Percentiles rank a stretch among this genome's conserved stretches.
Conservation (phyloP, 2,797 vertebrate genomes). For the Spea hammondii region DNA sequence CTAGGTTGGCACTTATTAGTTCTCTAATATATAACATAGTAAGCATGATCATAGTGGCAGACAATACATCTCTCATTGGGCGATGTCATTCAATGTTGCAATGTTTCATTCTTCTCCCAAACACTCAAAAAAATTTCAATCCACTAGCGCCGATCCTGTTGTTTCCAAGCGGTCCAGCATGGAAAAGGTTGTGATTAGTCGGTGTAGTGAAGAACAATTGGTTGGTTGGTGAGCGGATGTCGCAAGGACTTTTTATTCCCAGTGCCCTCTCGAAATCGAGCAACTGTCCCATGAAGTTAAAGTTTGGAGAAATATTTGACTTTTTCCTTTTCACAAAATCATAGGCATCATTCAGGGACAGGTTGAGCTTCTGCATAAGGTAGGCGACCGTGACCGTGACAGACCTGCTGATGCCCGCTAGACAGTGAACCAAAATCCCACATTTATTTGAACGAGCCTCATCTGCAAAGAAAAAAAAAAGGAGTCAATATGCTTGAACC, state of each 20-base stretch:
- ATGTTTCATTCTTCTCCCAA: background rate
- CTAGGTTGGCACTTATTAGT: background rate
- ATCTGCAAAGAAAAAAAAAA: constrained; percentile 71
- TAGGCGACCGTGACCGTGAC: constrained; percentile 97
- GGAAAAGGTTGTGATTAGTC: constrained; percentile 94
- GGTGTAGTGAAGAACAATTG: constrained; percentile 97
- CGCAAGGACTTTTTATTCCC: constrained; percentile 92
- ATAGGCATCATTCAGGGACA: constrained; percentile 95
- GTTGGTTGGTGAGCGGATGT: constrained; percentile 82
- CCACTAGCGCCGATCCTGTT: constrained; percentile 78
- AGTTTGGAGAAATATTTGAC: constrained; percentile 98
- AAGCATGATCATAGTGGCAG: background rate
- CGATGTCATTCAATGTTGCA: background rate
- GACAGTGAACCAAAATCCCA: constrained; percentile 94
- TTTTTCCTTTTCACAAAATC: constrained; percentile 98
- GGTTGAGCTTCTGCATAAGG: constrained; percentile 98
- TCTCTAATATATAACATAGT: background rate
- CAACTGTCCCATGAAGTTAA: constrained; percentile 98
- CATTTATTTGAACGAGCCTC: constrained; percentile 96
- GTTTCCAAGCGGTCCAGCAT: constrained; percentile 90
- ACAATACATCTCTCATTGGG: constrained; percentile 36
- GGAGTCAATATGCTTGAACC: too few relatives aligned
- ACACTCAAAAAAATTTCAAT: constrained; percentile 57
- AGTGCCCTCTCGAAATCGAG: constrained; percentile 97
- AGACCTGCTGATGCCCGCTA: constrained; percentile 94